Percentiles rank a stretch among this genome's conserved stretches.
Conservation (phyloP, 2,113 vertebrate genomes). For the Oriolus oriolus region DNA sequence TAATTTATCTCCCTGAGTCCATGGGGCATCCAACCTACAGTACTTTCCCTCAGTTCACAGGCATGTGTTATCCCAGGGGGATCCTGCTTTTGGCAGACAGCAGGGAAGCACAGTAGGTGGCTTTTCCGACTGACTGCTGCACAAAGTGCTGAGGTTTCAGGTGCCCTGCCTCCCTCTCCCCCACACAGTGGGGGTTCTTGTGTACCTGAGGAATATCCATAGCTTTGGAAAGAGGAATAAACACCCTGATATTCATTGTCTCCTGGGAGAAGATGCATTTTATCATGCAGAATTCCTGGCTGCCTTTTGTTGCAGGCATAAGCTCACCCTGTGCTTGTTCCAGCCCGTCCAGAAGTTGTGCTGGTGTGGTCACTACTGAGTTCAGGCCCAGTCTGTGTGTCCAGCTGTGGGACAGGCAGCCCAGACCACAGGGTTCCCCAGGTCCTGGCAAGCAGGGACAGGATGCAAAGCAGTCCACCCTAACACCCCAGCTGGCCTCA, state of each 20-base stretch:
- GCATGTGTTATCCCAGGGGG: neutral
- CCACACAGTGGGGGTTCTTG: neutral
- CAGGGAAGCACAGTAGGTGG: neutral
- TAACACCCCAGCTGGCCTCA: neutral
- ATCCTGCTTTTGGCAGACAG: neutral
- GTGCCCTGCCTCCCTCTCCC: neutral
- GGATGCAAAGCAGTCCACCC: neutral
- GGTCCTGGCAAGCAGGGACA: neutral
- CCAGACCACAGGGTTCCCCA: neutral
- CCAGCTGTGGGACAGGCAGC: neutral
- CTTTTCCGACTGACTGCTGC: neutral
- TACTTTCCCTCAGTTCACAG: neutral
- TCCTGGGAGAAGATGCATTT: neutral
- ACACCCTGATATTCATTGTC: neutral
- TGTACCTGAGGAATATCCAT: neutral
- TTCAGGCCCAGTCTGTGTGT: neutral
- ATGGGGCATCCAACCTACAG: neutral
- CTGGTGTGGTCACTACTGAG: neutral
- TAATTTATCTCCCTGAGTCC: neutral
- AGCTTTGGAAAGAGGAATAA: neutral
- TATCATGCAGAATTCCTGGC: neutral
- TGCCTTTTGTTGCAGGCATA: neutral
- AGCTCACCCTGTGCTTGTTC: neutral
- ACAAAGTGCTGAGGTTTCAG: neutral
- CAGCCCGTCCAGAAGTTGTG: neutral